Conservation (phyloP, 2,888 invertebrate genomes). For the Fragum sueziense region DNA sequence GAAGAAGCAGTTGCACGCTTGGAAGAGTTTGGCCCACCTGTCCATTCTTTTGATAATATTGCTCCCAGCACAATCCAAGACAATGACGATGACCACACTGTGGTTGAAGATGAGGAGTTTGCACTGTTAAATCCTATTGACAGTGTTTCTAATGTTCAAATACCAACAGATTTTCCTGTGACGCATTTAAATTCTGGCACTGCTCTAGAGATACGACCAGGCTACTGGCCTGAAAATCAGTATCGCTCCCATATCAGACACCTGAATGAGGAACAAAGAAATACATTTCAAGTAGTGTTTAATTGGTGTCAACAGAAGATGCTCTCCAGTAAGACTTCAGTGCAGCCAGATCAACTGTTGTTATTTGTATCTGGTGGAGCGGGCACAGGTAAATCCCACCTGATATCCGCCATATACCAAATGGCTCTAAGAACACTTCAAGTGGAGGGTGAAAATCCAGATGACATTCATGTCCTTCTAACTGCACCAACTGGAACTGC, state of each 20-base stretch:
- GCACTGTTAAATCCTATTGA: background rate
- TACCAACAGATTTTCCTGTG: background rate
- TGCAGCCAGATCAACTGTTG: background rate
- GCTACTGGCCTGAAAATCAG: conserved; percentile 13
- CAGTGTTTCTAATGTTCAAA: background rate
- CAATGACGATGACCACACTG: background rate
- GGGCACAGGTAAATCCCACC: conserved; percentile 58
- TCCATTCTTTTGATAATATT: background rate
- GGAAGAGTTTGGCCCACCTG: conserved; percentile 16
- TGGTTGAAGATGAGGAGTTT: background rate
- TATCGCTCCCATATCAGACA: background rate
- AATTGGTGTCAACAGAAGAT: background rate
- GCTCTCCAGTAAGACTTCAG: background rate
- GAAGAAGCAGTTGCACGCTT: conserved; percentile 11
- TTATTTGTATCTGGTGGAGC: conserved; percentile 61
- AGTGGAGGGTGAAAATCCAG: conserved; percentile 37
- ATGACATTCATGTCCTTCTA: conserved; percentile 44
- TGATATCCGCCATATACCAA: conserved; percentile 50
- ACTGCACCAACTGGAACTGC: conserved; percentile 60
- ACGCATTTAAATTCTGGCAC: background rate
- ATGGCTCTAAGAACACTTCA: conserved; percentile 47
- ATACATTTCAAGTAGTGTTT: background rate
- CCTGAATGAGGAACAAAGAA: background rate
- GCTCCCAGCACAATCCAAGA: conserved; percentile 12
- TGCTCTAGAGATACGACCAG: conserved; percentile 25